phyloP scores from a whole-genome alignment of 2,113 vertebrate species.

The Oreotrochilus melanogaster region DNA sequence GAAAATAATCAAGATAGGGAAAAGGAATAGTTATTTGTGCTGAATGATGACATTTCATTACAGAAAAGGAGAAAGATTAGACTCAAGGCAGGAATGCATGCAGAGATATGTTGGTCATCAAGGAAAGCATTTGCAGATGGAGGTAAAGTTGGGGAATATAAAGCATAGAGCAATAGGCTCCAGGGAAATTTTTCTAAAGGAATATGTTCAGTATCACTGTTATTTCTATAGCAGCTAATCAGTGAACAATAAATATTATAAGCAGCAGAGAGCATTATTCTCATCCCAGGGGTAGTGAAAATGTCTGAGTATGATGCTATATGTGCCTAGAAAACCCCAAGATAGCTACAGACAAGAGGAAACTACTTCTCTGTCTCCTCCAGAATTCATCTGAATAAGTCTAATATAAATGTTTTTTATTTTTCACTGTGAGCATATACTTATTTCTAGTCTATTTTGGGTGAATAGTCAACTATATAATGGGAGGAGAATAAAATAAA shows the following conservation, averaged over 20 bases:
- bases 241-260: slow-evolving; percentile 16
- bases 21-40: background rate
- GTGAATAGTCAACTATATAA: background rate
- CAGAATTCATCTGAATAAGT: background rate
- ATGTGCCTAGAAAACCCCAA: background rate
- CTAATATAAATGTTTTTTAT: background rate
- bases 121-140: slow-evolving; percentile 51
- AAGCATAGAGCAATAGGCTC: background rate
- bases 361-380: background rate
- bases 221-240: slow-evolving; percentile 27
- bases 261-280: background rate
- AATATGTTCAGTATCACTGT: background rate
- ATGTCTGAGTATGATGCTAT: background rate
- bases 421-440: background rate
- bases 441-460: background rate
- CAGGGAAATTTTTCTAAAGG: slow-evolving; percentile 3
- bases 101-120: background rate
- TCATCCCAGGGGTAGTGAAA: background rate
- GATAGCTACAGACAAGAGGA: background rate
- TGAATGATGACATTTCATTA: background rate
- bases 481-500: background rate
- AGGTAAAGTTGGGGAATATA: background rate
- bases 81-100: background rate
- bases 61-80: background rate
- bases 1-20: background rate